These are phyloP conservation scores for Magallana angulata DNA, from an alignment of 1,140 invertebrate species.

Conservation along the genomic window DNA sequence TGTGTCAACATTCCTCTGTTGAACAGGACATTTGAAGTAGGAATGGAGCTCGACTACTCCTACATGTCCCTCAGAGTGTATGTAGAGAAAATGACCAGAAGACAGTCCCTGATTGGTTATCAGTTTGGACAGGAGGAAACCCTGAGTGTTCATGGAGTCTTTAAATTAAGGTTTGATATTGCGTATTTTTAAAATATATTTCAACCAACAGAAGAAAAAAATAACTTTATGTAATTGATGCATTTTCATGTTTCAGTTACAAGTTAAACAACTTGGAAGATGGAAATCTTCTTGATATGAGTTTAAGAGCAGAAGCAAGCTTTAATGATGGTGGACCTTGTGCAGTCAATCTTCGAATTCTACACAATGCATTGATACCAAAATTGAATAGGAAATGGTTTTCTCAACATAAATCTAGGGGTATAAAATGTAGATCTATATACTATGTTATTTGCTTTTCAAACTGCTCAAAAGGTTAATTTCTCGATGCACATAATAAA, in stretches of 20 bases:
- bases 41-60: slow-evolving; percentile 44
- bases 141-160: slow-evolving; percentile 27
- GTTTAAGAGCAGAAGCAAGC: slow-evolving; percentile 13
- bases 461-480: too few species aligned
- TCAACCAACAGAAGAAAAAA: not conserved
- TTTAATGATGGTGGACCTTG: not conserved
- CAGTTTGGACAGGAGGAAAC: slow-evolving; percentile 6
- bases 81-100: slow-evolving; percentile 43
- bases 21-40: slow-evolving; percentile 43
- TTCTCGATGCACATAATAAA: too few species aligned
- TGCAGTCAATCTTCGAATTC: slow-evolving; percentile 13
- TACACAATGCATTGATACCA: slow-evolving; percentile 19
- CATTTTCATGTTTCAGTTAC: not conserved
- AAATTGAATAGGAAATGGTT: slow-evolving; percentile 42
- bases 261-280: not conserved
- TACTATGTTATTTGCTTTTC: too few species aligned
- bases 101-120: slow-evolving; percentile 7
- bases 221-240: not conserved
- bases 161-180: slow-evolving; percentile 29
- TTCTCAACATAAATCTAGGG: too few species aligned
- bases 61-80: slow-evolving; percentile 38
- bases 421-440: too few species aligned
- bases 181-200: too few species aligned
- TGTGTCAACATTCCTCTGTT: slow-evolving; percentile 39
- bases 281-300: not conserved